Base-by-base conservation (phyloP, 2,113 vertebrate genomes). In the Alouatta palliata region DNA sequence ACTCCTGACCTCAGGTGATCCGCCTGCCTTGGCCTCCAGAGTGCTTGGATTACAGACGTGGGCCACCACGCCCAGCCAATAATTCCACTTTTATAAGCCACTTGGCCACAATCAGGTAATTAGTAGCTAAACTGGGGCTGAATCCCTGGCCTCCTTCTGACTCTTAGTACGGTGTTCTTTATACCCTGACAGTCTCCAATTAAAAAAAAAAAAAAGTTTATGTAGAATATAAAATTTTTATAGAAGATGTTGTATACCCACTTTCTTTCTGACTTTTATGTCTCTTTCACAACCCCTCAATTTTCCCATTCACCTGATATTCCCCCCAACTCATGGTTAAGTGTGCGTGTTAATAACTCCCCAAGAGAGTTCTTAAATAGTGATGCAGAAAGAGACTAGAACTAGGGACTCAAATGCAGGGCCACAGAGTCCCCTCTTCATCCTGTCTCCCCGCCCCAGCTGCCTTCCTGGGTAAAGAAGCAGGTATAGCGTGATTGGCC, bases 371-470 rank as follows among this genome's bases (percentile, higher is more conserved):
- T 52, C 43, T 71, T n/a, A 23, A 43, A 20, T 10, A 35, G 8
- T 30, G 6, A 27, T 70, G 10, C 40, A 77, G 30, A n/a, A 37
- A 54, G 49, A 76, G 20, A 76, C 10, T 14, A 85, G 11, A 68
- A 47, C 16, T 35, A 27, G 23, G 10, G 9, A 8, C 61, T 86
- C 52, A 52, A n/a, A 32, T 30, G n/a, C 47, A 70, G 19, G 32
- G 20, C 58, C 14, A 25, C 17, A 3, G 61, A 86, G 16, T 30
- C 27, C 17, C 23, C 16, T 5, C 13, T 37, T 27, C 49, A 16
- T 49, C 45, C 16, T 3, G 21, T 47, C 37, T n/a, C 27, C 32
- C 19, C 13, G 52, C 3, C 7, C 49, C 4, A 3, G 0, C 7
- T 47, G 8, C 49, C 40, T 61, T 6, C 35, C 13, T 6, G 23